Percentiles rank a stretch among this genome's conserved stretches.
Evolutionary conservation across 2,888 invertebrate genomes (phyloP).

Genomic region (Phengaris alcon): DNA sequence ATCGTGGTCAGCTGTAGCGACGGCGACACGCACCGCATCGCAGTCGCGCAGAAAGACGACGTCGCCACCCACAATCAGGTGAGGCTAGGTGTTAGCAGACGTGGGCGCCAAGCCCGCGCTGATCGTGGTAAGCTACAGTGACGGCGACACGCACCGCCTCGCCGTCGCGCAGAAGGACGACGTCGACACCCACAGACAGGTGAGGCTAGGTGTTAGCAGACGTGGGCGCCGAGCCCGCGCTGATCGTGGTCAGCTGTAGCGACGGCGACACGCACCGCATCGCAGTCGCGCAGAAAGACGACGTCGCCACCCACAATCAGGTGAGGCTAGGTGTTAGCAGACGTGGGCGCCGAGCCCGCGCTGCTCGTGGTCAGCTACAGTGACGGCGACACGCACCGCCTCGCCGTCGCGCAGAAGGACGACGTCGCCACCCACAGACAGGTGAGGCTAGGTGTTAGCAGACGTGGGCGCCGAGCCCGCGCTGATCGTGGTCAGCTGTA

Average conservation of each 20-base stretch:
- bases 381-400: too few species aligned
- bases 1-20: conserved; percentile 78
- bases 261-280: conserved; percentile 80
- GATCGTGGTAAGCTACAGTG: conserved; percentile 74
- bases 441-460: conserved; percentile 46
- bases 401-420: conserved; percentile 66
- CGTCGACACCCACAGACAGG: conserved; percentile 67
- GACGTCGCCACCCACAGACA: conserved; percentile 62
- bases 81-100: not conserved
- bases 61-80: conserved; percentile 69
- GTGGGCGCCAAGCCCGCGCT: conserved; percentile 66
- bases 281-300: conserved; percentile 62
- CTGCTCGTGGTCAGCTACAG: conserved; percentile 72
- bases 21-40: conserved; percentile 77
- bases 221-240: conserved; percentile 61
- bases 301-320: conserved; percentile 63
- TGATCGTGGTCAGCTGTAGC: conserved; percentile 73
- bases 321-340: conserved; percentile 43
- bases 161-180: conserved; percentile 63
- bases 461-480: too few species aligned
- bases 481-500: too few species aligned
- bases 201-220: conserved; percentile 36
- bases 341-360: conserved; percentile 59
- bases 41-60: conserved; percentile 60
- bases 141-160: conserved; percentile 78